Conservation (phyloP, 2,888 invertebrate genomes). For the Acleris cristana region DNA sequence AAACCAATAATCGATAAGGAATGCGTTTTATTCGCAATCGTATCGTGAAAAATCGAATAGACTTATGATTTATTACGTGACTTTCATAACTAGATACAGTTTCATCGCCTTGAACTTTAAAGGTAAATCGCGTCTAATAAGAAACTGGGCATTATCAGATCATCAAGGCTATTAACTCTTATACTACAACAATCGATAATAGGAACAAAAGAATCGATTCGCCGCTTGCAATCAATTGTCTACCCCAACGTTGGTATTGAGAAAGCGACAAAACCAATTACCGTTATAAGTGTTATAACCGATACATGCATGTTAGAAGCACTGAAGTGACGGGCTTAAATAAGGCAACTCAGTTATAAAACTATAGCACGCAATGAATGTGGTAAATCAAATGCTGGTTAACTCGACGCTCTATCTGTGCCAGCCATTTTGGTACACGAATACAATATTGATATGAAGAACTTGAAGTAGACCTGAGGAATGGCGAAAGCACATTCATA, state of each 20-base stretch:
- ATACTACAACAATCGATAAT: slow-evolving; percentile 16
- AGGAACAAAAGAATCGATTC: slow-evolving; percentile 34
- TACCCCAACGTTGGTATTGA: slow-evolving; percentile 12
- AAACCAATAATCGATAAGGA: slow-evolving; percentile 18
- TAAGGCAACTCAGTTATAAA: no score
- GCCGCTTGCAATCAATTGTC: slow-evolving; percentile 25
- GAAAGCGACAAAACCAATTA: slow-evolving; percentile 22
- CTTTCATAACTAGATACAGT: slow-evolving; percentile 12
- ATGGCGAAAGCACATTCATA: no score
- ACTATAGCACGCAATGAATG: no score
- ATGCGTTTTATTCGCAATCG: slow-evolving; percentile 7
- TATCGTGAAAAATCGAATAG: not conserved
- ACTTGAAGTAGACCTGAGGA: no score
- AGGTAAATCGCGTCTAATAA: slow-evolving; percentile 16
- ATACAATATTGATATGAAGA: no score
- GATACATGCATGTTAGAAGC: slow-evolving; percentile 9
- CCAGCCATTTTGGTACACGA: no score
- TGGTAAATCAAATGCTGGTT: no score
- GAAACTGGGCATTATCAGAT: slow-evolving; percentile 14
- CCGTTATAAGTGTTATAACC: not conserved
- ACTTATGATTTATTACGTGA: slow-evolving; percentile 10
- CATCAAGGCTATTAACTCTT: slow-evolving; percentile 26
- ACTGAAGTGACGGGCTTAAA: not conserved
- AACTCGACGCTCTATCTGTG: no score
- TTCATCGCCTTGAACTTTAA: slow-evolving; percentile 23